Conservation (phyloP, 2,113 vertebrate species). For the Oncorhynchus tshawytscha region DNA sequence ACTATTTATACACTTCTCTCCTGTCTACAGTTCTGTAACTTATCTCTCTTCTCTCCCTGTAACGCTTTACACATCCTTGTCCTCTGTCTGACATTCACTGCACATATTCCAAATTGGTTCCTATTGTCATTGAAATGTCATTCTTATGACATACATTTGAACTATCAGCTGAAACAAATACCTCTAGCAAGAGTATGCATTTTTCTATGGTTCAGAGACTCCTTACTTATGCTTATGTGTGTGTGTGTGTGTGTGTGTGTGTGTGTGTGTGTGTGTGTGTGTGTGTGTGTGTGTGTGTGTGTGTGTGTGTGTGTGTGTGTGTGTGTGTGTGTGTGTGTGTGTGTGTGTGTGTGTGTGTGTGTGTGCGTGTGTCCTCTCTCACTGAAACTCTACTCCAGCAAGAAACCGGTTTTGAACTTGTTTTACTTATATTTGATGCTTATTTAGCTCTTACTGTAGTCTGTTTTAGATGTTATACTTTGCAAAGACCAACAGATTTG, state of each 20-base stretch:
- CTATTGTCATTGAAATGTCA: neutral
- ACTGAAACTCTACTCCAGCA: too few relatives aligned
- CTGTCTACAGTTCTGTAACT: too few relatives aligned
- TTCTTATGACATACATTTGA: conserved; percentile 7
- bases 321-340: conserved; percentile 42
- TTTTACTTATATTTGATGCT: neutral
- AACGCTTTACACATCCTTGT: too few relatives aligned
- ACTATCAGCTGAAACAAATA: neutral
- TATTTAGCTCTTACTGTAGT: neutral
- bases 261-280: conserved; percentile 45
- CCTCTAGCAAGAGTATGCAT: neutral
- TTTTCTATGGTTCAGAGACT: neutral
- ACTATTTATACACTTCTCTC: too few relatives aligned
- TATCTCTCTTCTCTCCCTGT: too few relatives aligned
- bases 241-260: neutral
- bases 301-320: neutral
- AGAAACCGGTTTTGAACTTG: neutral
- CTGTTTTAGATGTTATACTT: too few relatives aligned
- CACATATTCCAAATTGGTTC: neutral
- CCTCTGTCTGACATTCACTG: neutral
- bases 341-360: neutral
- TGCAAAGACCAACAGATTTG: neutral
- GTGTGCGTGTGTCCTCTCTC: neutral
- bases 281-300: neutral
- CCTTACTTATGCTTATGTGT: neutral